phyloP scores from a whole-genome alignment of 2,888 invertebrate species.

The Patella caerulea region DNA sequence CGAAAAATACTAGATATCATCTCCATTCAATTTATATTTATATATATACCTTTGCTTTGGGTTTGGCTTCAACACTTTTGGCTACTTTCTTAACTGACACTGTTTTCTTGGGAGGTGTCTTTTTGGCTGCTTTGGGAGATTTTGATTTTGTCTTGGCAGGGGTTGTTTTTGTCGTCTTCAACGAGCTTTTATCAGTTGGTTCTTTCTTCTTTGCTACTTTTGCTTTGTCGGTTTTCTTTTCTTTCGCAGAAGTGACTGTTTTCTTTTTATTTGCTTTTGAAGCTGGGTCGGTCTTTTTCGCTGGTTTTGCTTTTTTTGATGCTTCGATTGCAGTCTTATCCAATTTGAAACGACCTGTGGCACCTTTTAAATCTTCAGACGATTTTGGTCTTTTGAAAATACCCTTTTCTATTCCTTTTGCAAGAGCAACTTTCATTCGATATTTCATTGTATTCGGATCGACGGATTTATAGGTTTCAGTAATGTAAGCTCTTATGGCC shows the following conservation, averaged over 20 bases:
- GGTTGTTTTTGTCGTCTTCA: conserved; percentile 14
- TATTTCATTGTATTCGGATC: conserved; percentile 38
- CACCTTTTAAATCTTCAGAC: conserved; percentile 41
- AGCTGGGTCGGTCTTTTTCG: conserved; percentile 27
- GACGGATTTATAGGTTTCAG: conserved; percentile 45
- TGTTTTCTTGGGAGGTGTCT: too few relatives aligned
- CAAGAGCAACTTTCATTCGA: conserved; percentile 46
- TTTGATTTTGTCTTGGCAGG: conserved; percentile 10
- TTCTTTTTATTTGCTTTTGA: conserved; percentile 4
- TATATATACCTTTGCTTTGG: too few relatives aligned
- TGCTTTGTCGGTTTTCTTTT: conserved; percentile 5
- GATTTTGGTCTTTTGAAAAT: conserved; percentile 46
- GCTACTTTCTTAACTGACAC: too few relatives aligned
- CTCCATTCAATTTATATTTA: too few relatives aligned
- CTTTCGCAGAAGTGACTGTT: conserved; percentile 12
- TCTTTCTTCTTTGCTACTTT: conserved; percentile 35
- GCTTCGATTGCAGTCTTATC: conserved; percentile 39
- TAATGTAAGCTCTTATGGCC: conserved; percentile 49
- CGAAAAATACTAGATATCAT: too few relatives aligned
- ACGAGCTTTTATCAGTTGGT: conserved; percentile 28
- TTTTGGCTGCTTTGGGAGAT: background rate
- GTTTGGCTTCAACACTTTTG: too few relatives aligned
- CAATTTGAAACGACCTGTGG: conserved; percentile 43
- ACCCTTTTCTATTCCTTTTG: conserved; percentile 45
- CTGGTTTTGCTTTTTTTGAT: conserved; percentile 26